These are phyloP conservation scores for Oryzias melastigma DNA, from an alignment of 2,113 vertebrate genomes.

Conservation along the genomic window DNA sequence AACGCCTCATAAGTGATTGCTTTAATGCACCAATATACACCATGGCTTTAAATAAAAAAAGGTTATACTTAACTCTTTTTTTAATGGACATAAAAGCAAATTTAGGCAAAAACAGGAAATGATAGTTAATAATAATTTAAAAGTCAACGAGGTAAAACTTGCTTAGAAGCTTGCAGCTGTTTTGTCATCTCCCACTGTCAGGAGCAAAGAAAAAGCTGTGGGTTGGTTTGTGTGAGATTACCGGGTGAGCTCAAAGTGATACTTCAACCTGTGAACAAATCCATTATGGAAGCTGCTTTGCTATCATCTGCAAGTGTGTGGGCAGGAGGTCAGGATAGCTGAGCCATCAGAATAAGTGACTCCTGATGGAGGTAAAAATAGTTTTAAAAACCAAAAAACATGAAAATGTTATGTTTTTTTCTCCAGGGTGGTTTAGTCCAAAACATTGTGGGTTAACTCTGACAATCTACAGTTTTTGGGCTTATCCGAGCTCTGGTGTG, in stretches of 20 bases:
- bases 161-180: too few relatives aligned
- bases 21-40: neutral
- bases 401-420: too few relatives aligned
- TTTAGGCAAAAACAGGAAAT: neutral
- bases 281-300: constrained; percentile 1
- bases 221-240: constrained; percentile 35
- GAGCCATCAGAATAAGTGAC: too few relatives aligned
- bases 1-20: neutral
- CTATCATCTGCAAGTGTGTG: neutral
- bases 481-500: too few relatives aligned
- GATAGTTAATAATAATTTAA: neutral
- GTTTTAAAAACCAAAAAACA: too few relatives aligned
- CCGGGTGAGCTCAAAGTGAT: constrained; percentile 15
- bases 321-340: too few relatives aligned
- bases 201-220: constrained; percentile 30
- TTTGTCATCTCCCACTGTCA: constrained; percentile 22
- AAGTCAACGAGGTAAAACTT: neutral
- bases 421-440: too few relatives aligned
- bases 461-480: too few relatives aligned
- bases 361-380: too few relatives aligned
- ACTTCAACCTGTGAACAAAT: constrained; percentile 27
- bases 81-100: neutral
- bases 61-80: neutral
- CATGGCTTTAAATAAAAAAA: neutral
- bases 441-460: too few relatives aligned